Conservation (phyloP, 2,888 invertebrate genomes). For the Cantharis rufa region DNA sequence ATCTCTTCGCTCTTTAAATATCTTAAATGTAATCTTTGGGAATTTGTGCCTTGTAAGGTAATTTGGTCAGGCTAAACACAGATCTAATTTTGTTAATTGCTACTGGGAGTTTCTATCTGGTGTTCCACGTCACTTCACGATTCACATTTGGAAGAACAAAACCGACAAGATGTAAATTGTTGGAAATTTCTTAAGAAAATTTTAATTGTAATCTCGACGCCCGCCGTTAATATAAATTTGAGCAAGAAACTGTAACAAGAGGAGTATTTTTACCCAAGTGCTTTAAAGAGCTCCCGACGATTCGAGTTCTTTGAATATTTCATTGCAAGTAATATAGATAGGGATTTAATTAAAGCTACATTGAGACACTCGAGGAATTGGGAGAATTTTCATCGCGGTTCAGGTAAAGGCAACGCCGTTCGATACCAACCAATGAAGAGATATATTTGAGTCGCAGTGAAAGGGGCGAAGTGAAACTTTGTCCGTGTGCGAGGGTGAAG, state of each 20-base stretch:
- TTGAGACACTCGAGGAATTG: slow-evolving; percentile 41
- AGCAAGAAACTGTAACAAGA: slow-evolving; percentile 11
- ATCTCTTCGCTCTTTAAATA: neutral
- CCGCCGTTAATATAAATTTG: slow-evolving; percentile 18
- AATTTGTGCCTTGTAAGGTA: slow-evolving; percentile 47
- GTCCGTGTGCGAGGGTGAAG: slow-evolving; percentile 40
- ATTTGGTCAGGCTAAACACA: slow-evolving; percentile 48
- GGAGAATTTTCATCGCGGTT: slow-evolving; percentile 36
- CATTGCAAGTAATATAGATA: slow-evolving; percentile 39
- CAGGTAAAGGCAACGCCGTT: slow-evolving; percentile 32
- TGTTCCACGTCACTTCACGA: slow-evolving; percentile 24
- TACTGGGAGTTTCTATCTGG: slow-evolving; percentile 33
- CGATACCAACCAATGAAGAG: slow-evolving; percentile 41
- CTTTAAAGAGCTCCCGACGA: slow-evolving; percentile 27
- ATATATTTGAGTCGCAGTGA: slow-evolving; percentile 43
- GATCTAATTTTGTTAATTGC: slow-evolving; percentile 49
- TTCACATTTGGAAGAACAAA: neutral
- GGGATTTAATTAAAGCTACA: slow-evolving; percentile 47
- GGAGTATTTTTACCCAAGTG: slow-evolving; percentile 27
- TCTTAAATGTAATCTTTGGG: slow-evolving; percentile 36
- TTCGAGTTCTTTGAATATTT: slow-evolving; percentile 36
- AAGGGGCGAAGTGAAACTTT: slow-evolving; percentile 48
- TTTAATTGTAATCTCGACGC: slow-evolving; percentile 10
- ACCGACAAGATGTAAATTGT: neutral
- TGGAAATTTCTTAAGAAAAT: neutral